Evolutionary conservation across 2,113 vertebrate genomes (phyloP), one percentile per base, ranked within the genome.

Genomic region (Myxocyprinus asiaticus): DNA sequence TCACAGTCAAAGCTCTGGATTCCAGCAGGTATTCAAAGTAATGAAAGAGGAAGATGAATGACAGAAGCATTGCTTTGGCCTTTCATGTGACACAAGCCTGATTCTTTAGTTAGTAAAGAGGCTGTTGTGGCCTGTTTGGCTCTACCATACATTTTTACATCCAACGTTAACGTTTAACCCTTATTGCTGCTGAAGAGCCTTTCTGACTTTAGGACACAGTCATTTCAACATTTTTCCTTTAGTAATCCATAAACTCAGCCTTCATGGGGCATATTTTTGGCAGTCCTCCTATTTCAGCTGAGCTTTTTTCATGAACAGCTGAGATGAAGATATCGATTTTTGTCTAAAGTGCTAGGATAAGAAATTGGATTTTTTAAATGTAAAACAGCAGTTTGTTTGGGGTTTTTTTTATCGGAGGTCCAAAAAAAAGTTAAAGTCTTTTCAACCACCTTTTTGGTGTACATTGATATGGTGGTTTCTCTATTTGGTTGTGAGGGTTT

Each of bases 81-180:
- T 76, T 80, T 88, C 84, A 87, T 81, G 82, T 87, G 86, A 81
- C 82, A 45, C 7, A 33, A 9, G 74, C 17, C 42, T 53, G 10
- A 47, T 42, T 58, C 22, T 45, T 33, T 33, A 33, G 22, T 33
- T 33, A 1, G 22, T 17, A 48, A 68, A 43, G 50, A 64, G 22
- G 53, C 42, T 61, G 55, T 59, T 14, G 50, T 9, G 50, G 6
- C 6, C 7, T 3, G 9, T 51, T n/a, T 10, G n/a, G 47, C 22
- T 55, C 9, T 5, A 7, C 11, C 12, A 4, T 42, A 15, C 3
- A 8, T 15, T 5, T 81, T 65, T 70, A 33, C 6, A 48, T 5
- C 2, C 4, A 1, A 14, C 17, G 71, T 83, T 79, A 78, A 68
- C 63, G 33, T 74, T 82, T 78, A 74, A 82, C 76, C 61, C 43